A percentile compares a stretch with the other conserved stretches of the same genome.
Evolutionary conservation across 53 echinoderm and acorn worm species (phyloP).

Genomic region (Arbacia lixula): DNA sequence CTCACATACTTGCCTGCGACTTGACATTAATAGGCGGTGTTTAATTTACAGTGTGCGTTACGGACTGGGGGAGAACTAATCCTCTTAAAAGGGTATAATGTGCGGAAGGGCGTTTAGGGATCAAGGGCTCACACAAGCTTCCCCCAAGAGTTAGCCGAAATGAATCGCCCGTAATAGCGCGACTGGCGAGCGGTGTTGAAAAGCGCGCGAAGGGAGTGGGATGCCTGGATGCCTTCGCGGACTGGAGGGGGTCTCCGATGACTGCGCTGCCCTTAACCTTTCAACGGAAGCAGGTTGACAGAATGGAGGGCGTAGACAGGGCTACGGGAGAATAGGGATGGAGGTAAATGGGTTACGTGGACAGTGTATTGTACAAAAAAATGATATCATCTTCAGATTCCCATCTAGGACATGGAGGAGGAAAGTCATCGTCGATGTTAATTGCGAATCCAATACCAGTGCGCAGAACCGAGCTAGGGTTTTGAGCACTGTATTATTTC

Average conservation of each 20-base stretch:
- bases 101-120: neutral
- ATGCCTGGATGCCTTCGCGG: neutral
- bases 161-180: slow-evolving; percentile 7
- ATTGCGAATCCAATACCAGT: too few relatives aligned
- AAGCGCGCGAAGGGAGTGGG: neutral
- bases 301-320: too few relatives aligned
- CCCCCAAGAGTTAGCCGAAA: slow-evolving; percentile 8
- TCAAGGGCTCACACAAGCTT: too few relatives aligned
- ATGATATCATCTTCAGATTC: too few relatives aligned
- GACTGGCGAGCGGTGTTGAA: slow-evolving; percentile 13
- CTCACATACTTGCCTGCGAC: slow-evolving; percentile 21
- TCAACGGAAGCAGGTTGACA: neutral
- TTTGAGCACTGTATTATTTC: too few relatives aligned
- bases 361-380: too few relatives aligned
- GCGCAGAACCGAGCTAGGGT: too few relatives aligned
- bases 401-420: too few relatives aligned
- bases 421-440: too few relatives aligned
- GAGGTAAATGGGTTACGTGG: too few relatives aligned
- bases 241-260: neutral
- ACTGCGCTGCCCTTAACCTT: slow-evolving; percentile 16
- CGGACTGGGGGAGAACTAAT: slow-evolving; percentile 24
- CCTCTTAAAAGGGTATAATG: slow-evolving; percentile 47
- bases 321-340: too few relatives aligned
- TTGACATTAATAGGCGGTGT: slow-evolving; percentile 43
- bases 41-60: slow-evolving; percentile 52